Evolutionary conservation across 2,888 invertebrate species (phyloP), one percentile per base, ranked within the genome.

Genomic region (Nemotelus nigrinus): DNA sequence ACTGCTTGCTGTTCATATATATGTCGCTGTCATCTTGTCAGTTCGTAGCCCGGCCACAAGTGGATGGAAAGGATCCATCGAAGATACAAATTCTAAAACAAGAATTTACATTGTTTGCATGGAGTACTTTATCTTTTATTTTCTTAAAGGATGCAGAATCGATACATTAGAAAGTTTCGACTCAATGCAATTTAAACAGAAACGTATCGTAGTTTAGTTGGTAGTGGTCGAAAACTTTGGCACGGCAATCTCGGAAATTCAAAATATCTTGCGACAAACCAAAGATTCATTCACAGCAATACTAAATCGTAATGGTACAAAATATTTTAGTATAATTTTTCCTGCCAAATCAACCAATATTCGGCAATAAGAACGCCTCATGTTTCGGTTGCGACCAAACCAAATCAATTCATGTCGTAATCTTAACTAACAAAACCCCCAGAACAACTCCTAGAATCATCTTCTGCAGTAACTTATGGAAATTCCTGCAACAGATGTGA

Each of bases 401-500:
- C 10, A 65, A 65, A 76, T 63, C 74, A 74, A 74, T 74, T 39
- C 10, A 43, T 10, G 3, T 57, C 1, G 25, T 25, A 48, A n/a
- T 58, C 60, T 43, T 39, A 6, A 7, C 48, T 48, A 57, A 47
- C 25, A 47, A 60, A 60, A 74, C 10, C 43, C 25, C 10, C 4
- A 57, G 71, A 58, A 72, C 57, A 48, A 47, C 60, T 47, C 41
- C 41, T 47, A 2, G 8, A 3, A 39, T 74, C 63, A 43, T 58
- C 45, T 25, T 39, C 10, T 50, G 75, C 53, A 58, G 64, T 64
- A 8, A 39, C 64, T 65, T 43, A 76, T 64, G 64, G 41, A 65
- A 65, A 76, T 65, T 65, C 76, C 65, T 53, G 76, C 57, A 76
- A 76, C 64, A 76, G 76, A 76, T 76, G 76, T 76, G 65, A 76